These are phyloP conservation scores for Macrocentrus cingulum DNA, from an alignment of 1,140 invertebrate genomes.

Conservation along the genomic window DNA sequence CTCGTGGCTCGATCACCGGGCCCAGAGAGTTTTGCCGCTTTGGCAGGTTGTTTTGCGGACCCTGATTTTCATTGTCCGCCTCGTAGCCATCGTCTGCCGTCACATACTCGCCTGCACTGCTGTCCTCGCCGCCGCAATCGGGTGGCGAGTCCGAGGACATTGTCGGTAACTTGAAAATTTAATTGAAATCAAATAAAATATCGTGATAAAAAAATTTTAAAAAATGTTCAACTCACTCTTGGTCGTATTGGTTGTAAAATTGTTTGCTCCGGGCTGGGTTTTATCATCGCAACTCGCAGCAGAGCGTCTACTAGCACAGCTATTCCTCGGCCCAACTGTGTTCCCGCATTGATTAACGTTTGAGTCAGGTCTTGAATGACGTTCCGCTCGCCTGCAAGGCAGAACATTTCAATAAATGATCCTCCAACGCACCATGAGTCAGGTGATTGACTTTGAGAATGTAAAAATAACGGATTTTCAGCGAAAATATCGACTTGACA, in stretches of 20 bases:
- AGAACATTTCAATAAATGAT: conserved; percentile 15
- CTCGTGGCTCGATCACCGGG: conserved; percentile 39
- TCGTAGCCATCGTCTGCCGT: conserved; percentile 68
- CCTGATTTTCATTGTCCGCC: conserved; percentile 58
- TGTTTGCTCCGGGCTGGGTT: conserved; percentile 46
- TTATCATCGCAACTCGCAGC: conserved; percentile 50
- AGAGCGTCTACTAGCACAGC: conserved; percentile 48
- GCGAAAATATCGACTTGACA: no score
- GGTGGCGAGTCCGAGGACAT: conserved; percentile 55
- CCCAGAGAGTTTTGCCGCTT: conserved; percentile 40
- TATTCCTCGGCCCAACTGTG: conserved; percentile 48
- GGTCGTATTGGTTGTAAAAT: conserved; percentile 47
- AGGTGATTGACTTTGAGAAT: no score
- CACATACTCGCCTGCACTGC: conserved; percentile 56
- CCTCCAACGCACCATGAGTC: no score
- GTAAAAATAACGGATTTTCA: no score
- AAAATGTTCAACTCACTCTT: conserved; percentile 47
- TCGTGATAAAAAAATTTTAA: background rate
- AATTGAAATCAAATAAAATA: background rate
- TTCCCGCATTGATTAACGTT: conserved; percentile 39
- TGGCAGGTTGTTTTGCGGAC: conserved; percentile 28
- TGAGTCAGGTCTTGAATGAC: conserved; percentile 42
- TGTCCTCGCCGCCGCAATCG: conserved; percentile 58
- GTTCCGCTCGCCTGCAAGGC: conserved; percentile 41
- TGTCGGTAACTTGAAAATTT: conserved; percentile 41